Evolutionary conservation across 2,888 invertebrate genomes (phyloP), one percentile per base, ranked within the genome.

Genomic region (Synergus laeviventris): DNA sequence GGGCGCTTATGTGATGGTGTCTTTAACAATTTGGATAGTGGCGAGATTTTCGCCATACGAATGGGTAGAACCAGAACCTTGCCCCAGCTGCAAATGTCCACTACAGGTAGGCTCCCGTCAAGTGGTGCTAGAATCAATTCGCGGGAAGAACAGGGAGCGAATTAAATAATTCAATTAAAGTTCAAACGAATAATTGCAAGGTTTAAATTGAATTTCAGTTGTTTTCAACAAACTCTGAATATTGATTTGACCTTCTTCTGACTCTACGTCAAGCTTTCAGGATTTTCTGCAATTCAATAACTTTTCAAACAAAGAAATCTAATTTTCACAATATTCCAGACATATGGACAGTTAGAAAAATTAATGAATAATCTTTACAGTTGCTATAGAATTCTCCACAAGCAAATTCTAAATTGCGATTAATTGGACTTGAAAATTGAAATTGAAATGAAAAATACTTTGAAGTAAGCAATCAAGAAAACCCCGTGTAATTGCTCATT

Each of bases 41-140:
- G 97, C 97, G 62, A 92, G 96, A 81, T 96, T 97, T 90, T 95
- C 96, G 38, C 97, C 97, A 12, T 94, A 94, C 89, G 97, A 97
- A 91, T 96, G 95, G 95, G 94, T 94, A 84, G 93, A 93, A 84
- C 92, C 93, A 1, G 91, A 92, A 74, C 91, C 93, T 16, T 94
- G 94, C 86, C 92, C 93, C 21, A 92, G 93, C 86, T 93, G 94
- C 83, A 89, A 89, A 79, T 89, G 89, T 82, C 89, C 89, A 73
- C 86, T 90, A 81, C 90, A 90, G 90, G 89, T 90, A 90, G 88
- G 89, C 89, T 87, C 86, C 86, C 81, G 87, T 82, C 86, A 81
- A 83, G 85, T 85, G 88, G 87, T 87, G 86, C 83, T 18, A 49
- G n/a, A 70, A 36, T 54, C 49, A 18, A 18, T 54, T 18, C 18